Base-by-base conservation (phyloP, 2,888 invertebrate genomes). In the Tetheella fluctuosa region DNA sequence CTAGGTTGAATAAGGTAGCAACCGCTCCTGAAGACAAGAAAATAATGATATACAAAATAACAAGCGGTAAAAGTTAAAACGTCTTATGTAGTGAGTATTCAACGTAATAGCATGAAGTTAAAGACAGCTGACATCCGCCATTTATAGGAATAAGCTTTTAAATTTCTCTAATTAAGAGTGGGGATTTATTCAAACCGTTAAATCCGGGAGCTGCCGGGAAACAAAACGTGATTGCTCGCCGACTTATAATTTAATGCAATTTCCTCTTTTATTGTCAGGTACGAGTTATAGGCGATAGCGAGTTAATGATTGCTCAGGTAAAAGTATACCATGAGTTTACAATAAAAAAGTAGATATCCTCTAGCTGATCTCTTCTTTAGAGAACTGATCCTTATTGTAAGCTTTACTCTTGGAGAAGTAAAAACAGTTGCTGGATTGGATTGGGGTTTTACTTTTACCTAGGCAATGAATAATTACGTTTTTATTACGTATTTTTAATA, bases 171-270 rank as follows among this genome's bases (percentile, higher is more conserved):
- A 91, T 92, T 91, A 91, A 91, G 89, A 83, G 83, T 69, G 71
- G 79, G 82, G 83, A 85, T 87, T 87, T 90, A 88, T 89, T 89
- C 90, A 88, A 88, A 89, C 91, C 89, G 90, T 91, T 91, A 90
- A 90, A 89, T 90, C 86, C 82, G 79, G 77, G 78, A 79, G 79
- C 48, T 48, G 17, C 74, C 80, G 84, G 85, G 86, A 90, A 90
- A 91, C 91, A 91, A 91, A 91, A 91, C 90, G 89, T 89, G 91
- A 91, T 91, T 91, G 89, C 90, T 89, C 85, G 87, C 80, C 86
- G 90, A 91, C 90, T 93, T 93, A 92, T 91, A 91, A 91, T 91
- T 91, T 91, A 91, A 92, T 91, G 91, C 92, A 91, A 91, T 91
- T 90, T 88, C 83, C 88, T 85, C 82, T 83, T 84, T 83, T 84